Conservation (phyloP, 23 tunicate genomes). For the Halocynthia aurantium region DNA sequence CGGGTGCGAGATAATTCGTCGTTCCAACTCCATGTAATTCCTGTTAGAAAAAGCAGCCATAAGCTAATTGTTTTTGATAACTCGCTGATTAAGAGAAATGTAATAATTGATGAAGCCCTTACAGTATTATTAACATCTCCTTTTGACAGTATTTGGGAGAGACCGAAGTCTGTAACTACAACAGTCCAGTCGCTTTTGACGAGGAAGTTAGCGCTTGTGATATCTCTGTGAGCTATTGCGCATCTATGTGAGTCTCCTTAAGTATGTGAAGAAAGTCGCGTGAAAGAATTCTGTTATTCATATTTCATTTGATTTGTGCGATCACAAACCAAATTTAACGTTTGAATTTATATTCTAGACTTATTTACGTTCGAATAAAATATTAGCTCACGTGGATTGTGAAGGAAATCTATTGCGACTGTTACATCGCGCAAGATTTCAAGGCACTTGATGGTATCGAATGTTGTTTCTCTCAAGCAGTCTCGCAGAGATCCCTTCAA, state of each 20-base stretch:
- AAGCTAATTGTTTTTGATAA: too few species aligned
- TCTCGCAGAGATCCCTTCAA: conserved; percentile 35
- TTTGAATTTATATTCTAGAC: neutral
- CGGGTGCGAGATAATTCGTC: conserved; percentile 56
- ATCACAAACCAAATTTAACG: neutral
- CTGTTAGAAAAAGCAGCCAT: neutral
- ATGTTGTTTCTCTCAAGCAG: conserved; percentile 9
- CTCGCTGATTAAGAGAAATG: too few species aligned
- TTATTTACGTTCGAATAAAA: neutral
- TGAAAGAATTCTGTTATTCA: neutral
- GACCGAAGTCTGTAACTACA: conserved; percentile 55
- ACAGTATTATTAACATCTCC: too few species aligned
- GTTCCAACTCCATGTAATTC: conserved; percentile 47
- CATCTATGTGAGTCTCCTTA: conserved; percentile 19
- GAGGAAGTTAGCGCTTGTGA: conserved; percentile 44
- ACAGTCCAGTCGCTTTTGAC: conserved; percentile 27
- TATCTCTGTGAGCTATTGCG: conserved; percentile 51
- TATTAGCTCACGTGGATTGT: neutral
- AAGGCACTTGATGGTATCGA: conserved; percentile 13
- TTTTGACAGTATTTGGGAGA: conserved; percentile 3
- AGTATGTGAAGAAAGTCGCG: neutral
- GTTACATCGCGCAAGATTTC: conserved; percentile 19
- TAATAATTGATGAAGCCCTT: too few species aligned
- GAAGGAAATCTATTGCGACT: conserved; percentile 35
- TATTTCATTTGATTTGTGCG: neutral